Base-by-base conservation (phyloP, 2,888 invertebrate genomes). In the Leuctra nigra region DNA sequence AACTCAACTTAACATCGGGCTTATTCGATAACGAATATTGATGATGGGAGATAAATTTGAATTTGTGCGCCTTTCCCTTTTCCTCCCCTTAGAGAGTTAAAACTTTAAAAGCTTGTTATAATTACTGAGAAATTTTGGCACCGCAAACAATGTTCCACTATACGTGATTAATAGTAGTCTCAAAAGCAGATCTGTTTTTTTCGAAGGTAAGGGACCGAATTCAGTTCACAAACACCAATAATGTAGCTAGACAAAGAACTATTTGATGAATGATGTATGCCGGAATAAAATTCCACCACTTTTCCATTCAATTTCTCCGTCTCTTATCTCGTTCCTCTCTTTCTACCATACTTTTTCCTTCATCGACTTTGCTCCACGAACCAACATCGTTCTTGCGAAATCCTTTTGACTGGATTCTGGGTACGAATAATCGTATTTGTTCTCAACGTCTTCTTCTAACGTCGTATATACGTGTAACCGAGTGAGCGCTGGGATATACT, bases 381-480 rank as follows among this genome's bases (percentile, higher is more conserved):
- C 9, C 4, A 20, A 14, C 14, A 44, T 18, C 7, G 11, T 9
- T 2, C 20, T 22, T 9, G 20, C 44, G 7, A 23, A 22, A 18
- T 23, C 44, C 23, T 44, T 44, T 44, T 23, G 23, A 44, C 23
- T 20, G 44, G 11, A 13, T 23, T n/a, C n/a, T n/a, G 2, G 9
- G 44, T 2, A 44, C 44, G 23, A 44, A 44, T 44, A 44, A 44
- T 44, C 44, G 20, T 23, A 23, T 44, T 22, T 44, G 22, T 23
- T 20, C n/a, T n/a, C n/a, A n/a, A n/a, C n/a, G n/a, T n/a, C n/a
- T n/a, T n/a, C n/a, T n/a, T n/a, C n/a, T n/a, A n/a, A n/a, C n/a
- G n/a, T n/a, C n/a, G n/a, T n/a, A n/a, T n/a, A n/a, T n/a, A n/a
- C n/a, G n/a, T n/a, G n/a, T n/a, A n/a, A n/a, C n/a, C n/a, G n/a